Evolutionary conservation across 1,140 invertebrate genomes (phyloP).

Genomic region (Grapholita molesta): DNA sequence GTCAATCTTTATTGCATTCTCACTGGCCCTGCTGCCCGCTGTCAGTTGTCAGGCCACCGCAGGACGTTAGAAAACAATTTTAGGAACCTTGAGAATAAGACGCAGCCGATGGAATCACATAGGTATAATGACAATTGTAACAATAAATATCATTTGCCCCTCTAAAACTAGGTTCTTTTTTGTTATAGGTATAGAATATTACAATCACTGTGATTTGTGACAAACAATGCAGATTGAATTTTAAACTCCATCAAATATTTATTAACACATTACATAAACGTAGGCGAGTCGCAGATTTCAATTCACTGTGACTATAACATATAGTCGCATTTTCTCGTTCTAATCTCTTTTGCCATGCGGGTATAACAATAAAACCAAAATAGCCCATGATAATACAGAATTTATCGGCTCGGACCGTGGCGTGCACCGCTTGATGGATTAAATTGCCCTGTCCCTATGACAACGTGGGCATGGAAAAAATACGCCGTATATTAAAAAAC

Average conservation of each 20-base stretch:
- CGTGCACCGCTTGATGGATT: slow-evolving; percentile 75
- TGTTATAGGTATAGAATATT: no score
- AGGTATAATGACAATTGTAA: no score
- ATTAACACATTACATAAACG: not conserved
- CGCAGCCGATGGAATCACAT: no score
- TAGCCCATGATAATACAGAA: slow-evolving; percentile 67
- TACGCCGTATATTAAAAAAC: slow-evolving; percentile 74
- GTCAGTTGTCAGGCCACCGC: slow-evolving; percentile 36
- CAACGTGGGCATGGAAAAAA: slow-evolving; percentile 77
- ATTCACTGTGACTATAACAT: not conserved
- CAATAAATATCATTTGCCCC: no score
- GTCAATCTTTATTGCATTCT: slow-evolving; percentile 65
- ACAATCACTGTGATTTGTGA: no score
- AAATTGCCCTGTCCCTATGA: slow-evolving; percentile 79
- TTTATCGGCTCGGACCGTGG: slow-evolving; percentile 65
- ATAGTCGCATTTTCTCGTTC: slow-evolving; percentile 32
- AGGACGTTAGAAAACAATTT: not conserved
- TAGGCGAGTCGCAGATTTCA: not conserved
- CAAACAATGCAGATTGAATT: no score
- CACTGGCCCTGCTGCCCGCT: slow-evolving; percentile 22
- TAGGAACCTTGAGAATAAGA: not conserved
- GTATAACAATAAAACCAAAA: slow-evolving; percentile 71
- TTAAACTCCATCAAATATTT: not conserved
- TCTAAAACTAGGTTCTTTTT: no score
- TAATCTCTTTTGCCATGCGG: slow-evolving; percentile 53